Base-by-base conservation (phyloP, 2,888 invertebrate genomes). In the Watsonalla cultraria region DNA sequence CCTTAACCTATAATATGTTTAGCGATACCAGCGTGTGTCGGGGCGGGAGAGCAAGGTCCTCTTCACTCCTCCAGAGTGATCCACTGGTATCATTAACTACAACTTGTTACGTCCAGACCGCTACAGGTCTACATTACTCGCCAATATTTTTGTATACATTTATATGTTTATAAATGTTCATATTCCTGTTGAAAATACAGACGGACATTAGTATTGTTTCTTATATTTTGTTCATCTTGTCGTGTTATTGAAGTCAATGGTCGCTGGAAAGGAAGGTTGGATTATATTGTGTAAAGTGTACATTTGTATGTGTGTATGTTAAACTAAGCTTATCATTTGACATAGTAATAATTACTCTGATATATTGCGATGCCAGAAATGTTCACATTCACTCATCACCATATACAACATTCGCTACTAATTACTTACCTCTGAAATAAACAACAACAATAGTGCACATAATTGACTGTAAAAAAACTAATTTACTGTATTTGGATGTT, bases 131-230 rank as follows among this genome's bases (percentile, higher is more conserved):
- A 59, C 59, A 54, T 60, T 66, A 68, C 66, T 64, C 58, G 62
- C 65, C 62, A 64, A 54, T 65, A 62, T 68, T 66, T 68, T 68
- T 66, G 66, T 52, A 55, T 47, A 52, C 60, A 51, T 62, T 59
- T 61, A 59, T 65, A 74, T 74, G 68, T 67, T 64, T 72, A 73
- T 64, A 72, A 68, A 68, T 78, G 82, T 63, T 75, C 80, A 76
- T 81, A 81, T 80, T 70, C 88, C 89, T 88, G 89, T 85, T 86
- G 88, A 87, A 88, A 89, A 87, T 78, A 87, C 80, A 90, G 78
- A 87, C 73, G 79, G 61, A 70, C 72, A 88, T 88, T 90, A 88
- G 88, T 89, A 82, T 79, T 70, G 60, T 73, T 65, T 72, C 66
- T 70, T 70, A 59, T 60, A 69, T 59, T 24, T 24, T 45, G 48